phyloP scores from a whole-genome alignment of 2,888 invertebrate species.

The Platerodrilus igneus region DNA sequence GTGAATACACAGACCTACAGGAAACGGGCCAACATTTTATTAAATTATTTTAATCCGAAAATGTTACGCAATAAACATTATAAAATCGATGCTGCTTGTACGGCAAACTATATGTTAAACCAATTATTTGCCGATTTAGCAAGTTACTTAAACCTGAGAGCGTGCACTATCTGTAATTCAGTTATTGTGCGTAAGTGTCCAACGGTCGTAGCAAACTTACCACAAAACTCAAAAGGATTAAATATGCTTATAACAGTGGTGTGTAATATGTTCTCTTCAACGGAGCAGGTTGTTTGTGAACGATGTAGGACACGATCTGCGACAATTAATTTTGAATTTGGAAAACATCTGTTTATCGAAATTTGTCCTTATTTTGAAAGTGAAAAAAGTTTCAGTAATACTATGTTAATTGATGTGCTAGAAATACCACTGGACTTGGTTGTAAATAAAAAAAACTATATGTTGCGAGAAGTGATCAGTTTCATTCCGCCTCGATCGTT shows the following conservation, averaged over 20 bases:
- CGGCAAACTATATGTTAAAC: conserved; percentile 1
- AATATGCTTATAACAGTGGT: neutral
- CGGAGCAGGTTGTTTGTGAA: neutral
- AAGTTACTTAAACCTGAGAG: neutral
- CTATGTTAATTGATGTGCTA: no score
- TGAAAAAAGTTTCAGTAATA: no score
- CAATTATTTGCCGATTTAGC: conserved; percentile 1
- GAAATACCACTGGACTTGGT: no score
- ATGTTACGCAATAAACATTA: neutral
- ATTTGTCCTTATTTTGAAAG: neutral
- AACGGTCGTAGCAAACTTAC: neutral
- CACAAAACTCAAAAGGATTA: neutral
- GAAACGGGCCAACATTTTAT: neutral
- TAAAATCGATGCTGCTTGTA: neutral
- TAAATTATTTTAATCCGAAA: neutral
- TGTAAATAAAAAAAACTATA: no score
- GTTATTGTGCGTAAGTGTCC: neutral
- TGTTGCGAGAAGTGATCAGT: no score
- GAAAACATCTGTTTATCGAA: conserved; percentile 1
- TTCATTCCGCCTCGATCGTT: no score
- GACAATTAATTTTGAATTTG: neutral
- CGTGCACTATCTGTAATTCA: neutral
- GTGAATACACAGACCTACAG: neutral
- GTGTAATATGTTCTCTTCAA: neutral
- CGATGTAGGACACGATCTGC: neutral